Evolutionary conservation across 1,140 invertebrate species (phyloP), one percentile per base, ranked within the genome.

Genomic region (Brachystomella parvula): DNA sequence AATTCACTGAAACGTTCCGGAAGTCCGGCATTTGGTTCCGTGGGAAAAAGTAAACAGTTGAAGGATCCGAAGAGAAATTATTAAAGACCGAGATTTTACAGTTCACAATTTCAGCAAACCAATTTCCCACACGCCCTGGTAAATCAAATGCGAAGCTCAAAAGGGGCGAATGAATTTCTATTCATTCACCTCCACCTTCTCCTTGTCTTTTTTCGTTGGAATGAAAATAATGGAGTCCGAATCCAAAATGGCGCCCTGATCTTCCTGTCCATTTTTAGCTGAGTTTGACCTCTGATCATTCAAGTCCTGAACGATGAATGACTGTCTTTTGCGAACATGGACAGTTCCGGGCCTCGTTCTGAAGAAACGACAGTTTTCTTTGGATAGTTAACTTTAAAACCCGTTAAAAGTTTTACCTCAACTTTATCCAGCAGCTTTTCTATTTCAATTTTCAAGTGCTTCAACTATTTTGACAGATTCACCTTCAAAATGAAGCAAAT

Each of bases 11-110:
- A n/a, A 81, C 67, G 71, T 76, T 76, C n/a, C 78, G 69, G 69
- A 79, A 81, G 65, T 79, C 78, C 49, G 80, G 80, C 66, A 78
- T 79, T 73, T 81, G 80, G 71, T 80, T 81, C 61, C 80, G 69
- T 3, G 81, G 72, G 73, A 81, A 81, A 9, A 81, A 72, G 69
- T 81, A 81, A 66, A 79, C 79, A 12, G 78, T 78, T 19, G 71
- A 70, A 0, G 65, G 15, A 61, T 76, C 68, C 80, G 80, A 82
- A 26, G 68, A 68, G 64, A 75, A 79, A 67, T 81, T 76, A 56
- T 80, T 76, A 74, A 81, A 81, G 2, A 64, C 67, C 30, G 74
- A 72, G 2, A 81, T 77, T 68, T 74, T 71, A 68, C 81, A 81
- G n/a, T 69, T 82, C 80, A 75, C 80, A 81, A 0, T 74, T 74